Evolutionary conservation across 2,888 invertebrate species (phyloP), one percentile per base, ranked within the genome.

Genomic region (Cataglyphis cursor): DNA sequence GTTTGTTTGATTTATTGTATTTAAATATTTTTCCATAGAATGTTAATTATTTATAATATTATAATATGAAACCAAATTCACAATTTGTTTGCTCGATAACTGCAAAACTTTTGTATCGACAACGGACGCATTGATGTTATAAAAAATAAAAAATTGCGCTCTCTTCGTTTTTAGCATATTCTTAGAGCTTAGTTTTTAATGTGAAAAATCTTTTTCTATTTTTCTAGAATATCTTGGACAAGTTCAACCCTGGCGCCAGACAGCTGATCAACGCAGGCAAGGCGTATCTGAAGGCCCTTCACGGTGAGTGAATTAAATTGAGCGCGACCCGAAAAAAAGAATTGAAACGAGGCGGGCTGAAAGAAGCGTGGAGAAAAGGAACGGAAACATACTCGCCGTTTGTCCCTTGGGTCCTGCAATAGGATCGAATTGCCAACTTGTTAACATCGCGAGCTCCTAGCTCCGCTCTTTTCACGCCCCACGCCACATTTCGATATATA

Each of bases 241-340:
- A 98, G 96, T 99, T 99, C 96, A 99, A 98, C 96, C 99, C 98
- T 82, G 98, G 98, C 89, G 98, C 99, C 64, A 96, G 98, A 93
- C 98, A 99, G 96, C 97, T 99, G 96, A 98, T 99, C 95, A 97
- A 98, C 92, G 98, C 98, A 91, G 99, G 99, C 85, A 98, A 99
- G 95, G 98, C 98, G 84, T 99, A 99, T 95, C 96, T 99, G 92
- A 99, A 99, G 95, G 98, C 99, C 92, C 96, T 99, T 94, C 98
- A 98, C 95, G 98, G 99, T 99, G 96, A 97, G 97, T 96, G 86
- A 89, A 89, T 89, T 83, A 85, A 89, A 89, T 89, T 59, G 82
- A 89, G 85, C 85, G 59, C 64, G 10, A 3, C 3, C 9, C 28
- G 66, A 54, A 57, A 80, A 51, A 12, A 64, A n/a, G 51, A 35